Evolutionary conservation across 2,888 invertebrate species (phyloP), one percentile per base, ranked within the genome.

Genomic region (Stenurella melanura): DNA sequence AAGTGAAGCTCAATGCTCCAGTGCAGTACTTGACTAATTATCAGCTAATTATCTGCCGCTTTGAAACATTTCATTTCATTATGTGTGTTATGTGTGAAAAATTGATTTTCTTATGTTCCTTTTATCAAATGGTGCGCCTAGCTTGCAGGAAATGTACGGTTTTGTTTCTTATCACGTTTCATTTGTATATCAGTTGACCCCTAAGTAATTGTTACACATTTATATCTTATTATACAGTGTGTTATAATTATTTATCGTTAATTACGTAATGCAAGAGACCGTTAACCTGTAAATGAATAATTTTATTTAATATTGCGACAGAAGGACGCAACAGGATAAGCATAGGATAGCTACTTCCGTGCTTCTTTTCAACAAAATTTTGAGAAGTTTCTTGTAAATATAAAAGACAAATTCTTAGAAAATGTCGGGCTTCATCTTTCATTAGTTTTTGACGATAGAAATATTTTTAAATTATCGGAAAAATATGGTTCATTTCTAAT

Each of bases 61-160:
- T 17, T 19, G 38, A 57, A 30, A 68, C 54, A 3, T 56, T 57
- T 21, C 68, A n/a, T 34, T 61, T 70, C 42, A 58, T 58, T 70
- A 60, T 19, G n/a, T 60, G 58, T 70, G 58, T 12, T 60, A 61
- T 19, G 66, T 69, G 69, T 67, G 67, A 54, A 70, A 70, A 70
- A 61, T 38, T 58, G 30, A 60, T 70, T 60, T 38, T 42, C 56
- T 11, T 17, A 34, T 57, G 30, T 26, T 69, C 26, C 12, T 61
- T 69, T 15, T 34, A 21, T 5, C 2, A 34, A 69, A 19, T 42
- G 7, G 30, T 21, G 26, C 26, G 38, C 11, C 26, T 10, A 34
- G 58, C 18, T 69, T 17, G 3, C 21, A 60, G 42, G 42, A 60
- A 70, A 70, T 60, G 70, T 60, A 42, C 42, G 60, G 61, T 70